A percentile compares a stretch with the other conserved stretches of the same genome.
Conservation (phyloP, 2,888 invertebrate genomes). For the Latrodectus hesperus region DNA sequence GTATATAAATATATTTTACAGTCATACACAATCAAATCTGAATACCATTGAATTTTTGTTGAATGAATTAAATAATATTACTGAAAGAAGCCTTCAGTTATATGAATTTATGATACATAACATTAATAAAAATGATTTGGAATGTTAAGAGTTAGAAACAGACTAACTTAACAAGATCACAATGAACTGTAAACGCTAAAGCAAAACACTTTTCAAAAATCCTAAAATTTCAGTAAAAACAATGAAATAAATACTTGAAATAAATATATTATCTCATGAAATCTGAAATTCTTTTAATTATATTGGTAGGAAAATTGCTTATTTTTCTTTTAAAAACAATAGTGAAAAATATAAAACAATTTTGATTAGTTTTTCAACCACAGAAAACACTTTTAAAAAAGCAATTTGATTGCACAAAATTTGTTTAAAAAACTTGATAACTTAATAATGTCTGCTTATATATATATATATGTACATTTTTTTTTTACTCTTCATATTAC, state of each 20-base stretch:
- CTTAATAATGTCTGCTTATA: no score
- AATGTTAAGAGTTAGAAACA: not conserved
- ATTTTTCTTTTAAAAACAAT: no score
- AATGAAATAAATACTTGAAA: not conserved
- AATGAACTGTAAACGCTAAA: not conserved
- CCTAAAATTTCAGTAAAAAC: not conserved
- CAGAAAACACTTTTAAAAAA: no score
- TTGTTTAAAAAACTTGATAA: no score
- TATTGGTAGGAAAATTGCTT: not conserved
- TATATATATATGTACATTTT: no score
- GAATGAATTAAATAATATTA: not conserved
- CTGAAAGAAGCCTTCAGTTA: not conserved
- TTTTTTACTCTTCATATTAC: no score
- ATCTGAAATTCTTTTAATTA: not conserved
- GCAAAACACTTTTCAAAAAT: not conserved
- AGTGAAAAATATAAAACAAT: no score
- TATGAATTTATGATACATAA: no score
- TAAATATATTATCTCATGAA: not conserved
- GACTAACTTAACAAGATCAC: not conserved
- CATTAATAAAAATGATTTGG: not conserved
- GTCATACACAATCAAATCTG: not conserved
- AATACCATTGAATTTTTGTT: not conserved
- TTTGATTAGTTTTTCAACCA: no score
- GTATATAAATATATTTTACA: slow-evolving; percentile 49
- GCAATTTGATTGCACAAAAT: no score